Conservation (phyloP, 2,797 vertebrate genomes). For the Falco biarmicus region DNA sequence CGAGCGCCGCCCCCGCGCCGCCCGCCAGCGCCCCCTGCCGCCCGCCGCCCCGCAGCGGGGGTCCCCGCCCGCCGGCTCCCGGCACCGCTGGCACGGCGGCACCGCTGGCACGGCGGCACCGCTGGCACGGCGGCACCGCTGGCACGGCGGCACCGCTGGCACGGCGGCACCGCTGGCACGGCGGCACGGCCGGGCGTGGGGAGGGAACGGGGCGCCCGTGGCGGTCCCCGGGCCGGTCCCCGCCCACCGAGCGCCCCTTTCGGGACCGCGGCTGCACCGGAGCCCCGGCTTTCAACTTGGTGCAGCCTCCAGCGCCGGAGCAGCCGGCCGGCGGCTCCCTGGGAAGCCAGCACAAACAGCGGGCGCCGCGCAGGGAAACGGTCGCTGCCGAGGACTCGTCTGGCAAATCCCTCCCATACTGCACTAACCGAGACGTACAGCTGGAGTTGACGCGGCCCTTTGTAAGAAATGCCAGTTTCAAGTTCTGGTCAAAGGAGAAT, state of each 20-base stretch:
- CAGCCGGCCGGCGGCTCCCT: accelerated
- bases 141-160: too few relatives aligned
- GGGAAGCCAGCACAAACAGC: accelerated
- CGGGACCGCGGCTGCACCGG: too few relatives aligned
- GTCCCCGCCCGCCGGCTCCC: too few relatives aligned
- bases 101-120: too few relatives aligned
- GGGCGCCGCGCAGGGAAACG: neutral
- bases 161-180: too few relatives aligned
- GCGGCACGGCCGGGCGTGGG: too few relatives aligned
- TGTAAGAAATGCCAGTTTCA: neutral
- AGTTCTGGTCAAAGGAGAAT: neutral
- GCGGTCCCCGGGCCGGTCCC: too few relatives aligned
- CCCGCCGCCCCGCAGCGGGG: too few relatives aligned
- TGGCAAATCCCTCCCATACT: accelerated
- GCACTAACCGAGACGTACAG: neutral
- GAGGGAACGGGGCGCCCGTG: too few relatives aligned
- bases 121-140: too few relatives aligned
- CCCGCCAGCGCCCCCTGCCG: neutral
- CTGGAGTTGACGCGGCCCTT: neutral
- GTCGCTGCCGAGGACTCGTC: neutral
- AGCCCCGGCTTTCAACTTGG: neutral
- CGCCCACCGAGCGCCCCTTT: too few relatives aligned
- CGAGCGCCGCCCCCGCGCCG: neutral
- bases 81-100: too few relatives aligned
- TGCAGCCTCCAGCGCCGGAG: neutral